These are phyloP conservation scores for Pseudomugil gertrudae DNA, from an alignment of 2,797 vertebrate genomes.

Conservation along the genomic window DNA sequence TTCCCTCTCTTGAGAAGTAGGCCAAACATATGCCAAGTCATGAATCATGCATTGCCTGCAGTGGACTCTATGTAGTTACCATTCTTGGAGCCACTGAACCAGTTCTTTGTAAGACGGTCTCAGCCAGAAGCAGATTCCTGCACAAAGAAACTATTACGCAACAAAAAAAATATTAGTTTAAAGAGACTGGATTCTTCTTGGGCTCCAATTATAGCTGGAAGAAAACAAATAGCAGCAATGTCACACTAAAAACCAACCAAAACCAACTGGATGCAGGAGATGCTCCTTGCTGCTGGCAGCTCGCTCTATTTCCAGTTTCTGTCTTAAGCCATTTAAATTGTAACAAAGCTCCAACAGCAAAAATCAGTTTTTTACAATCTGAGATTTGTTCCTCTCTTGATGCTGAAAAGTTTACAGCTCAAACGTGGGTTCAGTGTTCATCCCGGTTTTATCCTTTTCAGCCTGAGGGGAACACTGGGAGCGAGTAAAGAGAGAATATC, in stretches of 20 bases:
- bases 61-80: slow-evolving; percentile 24
- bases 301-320: slow-evolving; percentile 18
- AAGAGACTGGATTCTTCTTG: slow-evolving; percentile 2
- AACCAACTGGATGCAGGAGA: slow-evolving; percentile 2
- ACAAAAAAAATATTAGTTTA: slow-evolving; percentile 13
- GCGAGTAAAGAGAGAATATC: slow-evolving; percentile 9
- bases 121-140: slow-evolving; percentile 20
- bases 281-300: neutral
- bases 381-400: slow-evolving; percentile 17
- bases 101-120: slow-evolving; percentile 19
- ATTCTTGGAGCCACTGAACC: slow-evolving; percentile 25
- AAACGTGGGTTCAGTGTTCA: slow-evolving; percentile 13
- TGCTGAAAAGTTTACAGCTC: slow-evolving; percentile 11
- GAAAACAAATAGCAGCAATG: slow-evolving; percentile 16
- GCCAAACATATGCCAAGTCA: slow-evolving; percentile 50
- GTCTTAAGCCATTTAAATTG: slow-evolving; percentile 31
- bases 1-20: slow-evolving; percentile 30
- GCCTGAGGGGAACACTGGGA: slow-evolving; percentile 5
- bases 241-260: neutral
- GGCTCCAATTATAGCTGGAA: neutral
- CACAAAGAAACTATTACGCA: slow-evolving; percentile 41
- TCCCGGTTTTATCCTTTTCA: slow-evolving; percentile 14
- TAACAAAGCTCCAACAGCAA: slow-evolving; percentile 27
- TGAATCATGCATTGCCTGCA: slow-evolving; percentile 50
- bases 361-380: slow-evolving; percentile 15